Conservation (phyloP, 2,888 invertebrate species). For the Drosophila greeni region DNA sequence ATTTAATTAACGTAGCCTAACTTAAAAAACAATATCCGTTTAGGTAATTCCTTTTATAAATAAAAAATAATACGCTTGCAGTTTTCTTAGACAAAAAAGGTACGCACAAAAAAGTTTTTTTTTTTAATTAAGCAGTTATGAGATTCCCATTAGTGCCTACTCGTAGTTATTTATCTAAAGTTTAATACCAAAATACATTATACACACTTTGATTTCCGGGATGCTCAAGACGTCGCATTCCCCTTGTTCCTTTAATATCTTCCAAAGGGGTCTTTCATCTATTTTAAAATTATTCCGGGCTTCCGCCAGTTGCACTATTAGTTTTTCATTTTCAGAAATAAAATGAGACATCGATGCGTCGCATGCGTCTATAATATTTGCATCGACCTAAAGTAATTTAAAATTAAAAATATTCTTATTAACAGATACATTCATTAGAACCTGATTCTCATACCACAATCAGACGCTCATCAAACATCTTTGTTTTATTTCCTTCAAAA, state of each 20-base stretch:
- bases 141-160: neutral
- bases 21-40: too few relatives aligned
- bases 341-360: constrained; percentile 70
- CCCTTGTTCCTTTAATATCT: constrained; percentile 66
- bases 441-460: constrained; percentile 56
- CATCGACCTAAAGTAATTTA: constrained; percentile 57
- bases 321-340: constrained; percentile 66
- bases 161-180: neutral
- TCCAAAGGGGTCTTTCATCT: constrained; percentile 68
- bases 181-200: neutral
- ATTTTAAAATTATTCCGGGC: constrained; percentile 46
- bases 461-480: constrained; percentile 63
- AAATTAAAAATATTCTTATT: neutral
- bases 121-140: neutral
- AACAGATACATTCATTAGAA: neutral
- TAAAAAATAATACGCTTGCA: neutral
- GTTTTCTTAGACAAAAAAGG: neutral
- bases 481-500: constrained; percentile 69
- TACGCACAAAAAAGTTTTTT: neutral
- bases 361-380: constrained; percentile 69
- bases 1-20: too few relatives aligned
- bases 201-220: constrained; percentile 67
- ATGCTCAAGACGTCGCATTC: constrained; percentile 75
- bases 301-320: constrained; percentile 58
- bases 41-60: too few relatives aligned